Conservation (phyloP, 2,797 vertebrate species). For the Melanotaenia boesemani region DNA sequence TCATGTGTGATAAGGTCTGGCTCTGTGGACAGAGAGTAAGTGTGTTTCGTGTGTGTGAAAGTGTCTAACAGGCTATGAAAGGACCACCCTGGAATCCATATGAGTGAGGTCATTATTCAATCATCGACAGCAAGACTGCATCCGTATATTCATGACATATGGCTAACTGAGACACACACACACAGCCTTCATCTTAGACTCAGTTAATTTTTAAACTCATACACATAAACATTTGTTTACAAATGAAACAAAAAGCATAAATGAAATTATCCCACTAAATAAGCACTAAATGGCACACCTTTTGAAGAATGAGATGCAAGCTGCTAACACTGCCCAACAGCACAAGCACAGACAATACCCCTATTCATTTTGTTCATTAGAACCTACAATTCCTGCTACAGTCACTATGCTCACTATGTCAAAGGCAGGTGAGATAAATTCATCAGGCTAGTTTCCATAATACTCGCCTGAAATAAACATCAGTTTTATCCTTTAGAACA, state of each 20-base stretch:
- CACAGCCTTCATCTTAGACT: background rate
- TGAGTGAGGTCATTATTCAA: conserved; percentile 73
- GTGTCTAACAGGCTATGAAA: conserved; percentile 51
- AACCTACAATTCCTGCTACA: background rate
- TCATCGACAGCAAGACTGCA: conserved; percentile 37
- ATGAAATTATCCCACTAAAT: background rate
- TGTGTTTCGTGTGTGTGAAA: conserved; percentile 36
- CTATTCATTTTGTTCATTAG: background rate
- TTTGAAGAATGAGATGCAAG: background rate
- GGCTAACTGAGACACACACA: conserved; percentile 33
- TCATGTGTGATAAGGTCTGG: conserved; percentile 66
- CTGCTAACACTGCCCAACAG: background rate
- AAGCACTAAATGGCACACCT: background rate
- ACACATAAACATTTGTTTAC: background rate
- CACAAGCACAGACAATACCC: background rate
- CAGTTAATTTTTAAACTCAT: background rate
- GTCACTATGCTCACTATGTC: no score
- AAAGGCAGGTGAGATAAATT: background rate
- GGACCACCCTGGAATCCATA: conserved; percentile 74
- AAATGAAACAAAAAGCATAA: background rate
- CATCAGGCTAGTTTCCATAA: background rate
- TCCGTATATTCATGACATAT: conserved; percentile 27
- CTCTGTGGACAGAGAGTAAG: conserved; percentile 28
- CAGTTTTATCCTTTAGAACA: background rate
- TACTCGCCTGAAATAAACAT: background rate